Percentiles rank a stretch among this genome's conserved stretches.
These are phyloP conservation scores for Orthosia incerta DNA, from an alignment of 2,888 invertebrate genomes.

Conservation along the genomic window DNA sequence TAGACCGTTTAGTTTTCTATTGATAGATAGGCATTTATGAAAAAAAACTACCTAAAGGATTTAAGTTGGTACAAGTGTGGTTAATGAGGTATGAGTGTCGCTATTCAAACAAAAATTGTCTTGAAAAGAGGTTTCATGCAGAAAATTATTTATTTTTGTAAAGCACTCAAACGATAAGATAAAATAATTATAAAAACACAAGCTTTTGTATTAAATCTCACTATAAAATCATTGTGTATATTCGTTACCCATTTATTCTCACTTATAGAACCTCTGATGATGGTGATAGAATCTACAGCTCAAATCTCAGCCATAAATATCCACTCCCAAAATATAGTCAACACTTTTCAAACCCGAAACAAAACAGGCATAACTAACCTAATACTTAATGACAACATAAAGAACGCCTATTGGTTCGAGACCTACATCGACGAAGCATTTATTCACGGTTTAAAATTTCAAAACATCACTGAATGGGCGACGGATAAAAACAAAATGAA, in stretches of 20 bases:
- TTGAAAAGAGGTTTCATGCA: neutral
- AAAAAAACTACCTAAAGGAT: neutral
- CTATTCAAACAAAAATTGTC: too few relatives aligned
- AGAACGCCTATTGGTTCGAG: constrained; percentile 56
- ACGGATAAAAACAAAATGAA: constrained; percentile 71
- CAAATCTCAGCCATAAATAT: constrained; percentile 5
- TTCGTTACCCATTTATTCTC: too few relatives aligned
- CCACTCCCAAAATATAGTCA: constrained; percentile 40
- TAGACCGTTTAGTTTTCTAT: constrained; percentile 16
- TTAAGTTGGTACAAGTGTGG: neutral
- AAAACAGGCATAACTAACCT: constrained; percentile 48
- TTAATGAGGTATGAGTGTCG: neutral
- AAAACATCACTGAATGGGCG: constrained; percentile 75
- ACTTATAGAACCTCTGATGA: too few relatives aligned
- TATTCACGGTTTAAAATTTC: constrained; percentile 83
- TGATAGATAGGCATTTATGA: constrained; percentile 4
- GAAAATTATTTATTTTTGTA: neutral
- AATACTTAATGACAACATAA: constrained; percentile 57
- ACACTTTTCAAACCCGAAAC: constrained; percentile 17
- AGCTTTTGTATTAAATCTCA: neutral
- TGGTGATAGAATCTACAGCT: neutral
- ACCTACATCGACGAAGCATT: constrained; percentile 78
- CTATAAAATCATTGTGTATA: neutral
- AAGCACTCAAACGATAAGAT: neutral
- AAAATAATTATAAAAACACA: neutral